Conservation (phyloP, 2,888 invertebrate genomes). For the Nomada fucata region DNA sequence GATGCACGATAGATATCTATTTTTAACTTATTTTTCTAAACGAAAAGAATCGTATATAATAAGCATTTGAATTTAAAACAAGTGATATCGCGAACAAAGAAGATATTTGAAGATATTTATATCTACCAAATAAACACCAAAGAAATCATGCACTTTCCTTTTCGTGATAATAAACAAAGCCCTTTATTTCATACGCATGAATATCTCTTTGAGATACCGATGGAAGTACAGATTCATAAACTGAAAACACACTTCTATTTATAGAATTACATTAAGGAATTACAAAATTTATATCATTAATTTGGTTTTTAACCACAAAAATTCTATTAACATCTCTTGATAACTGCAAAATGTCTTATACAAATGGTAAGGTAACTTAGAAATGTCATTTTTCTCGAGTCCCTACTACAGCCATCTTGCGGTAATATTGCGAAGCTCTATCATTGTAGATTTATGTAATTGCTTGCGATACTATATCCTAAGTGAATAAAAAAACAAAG, state of each 20-base stretch:
- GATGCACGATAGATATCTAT: not conserved
- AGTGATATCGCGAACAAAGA: conserved; percentile 44
- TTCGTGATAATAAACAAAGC: conserved; percentile 56
- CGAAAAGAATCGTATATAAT: not conserved
- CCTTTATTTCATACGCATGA: conserved; percentile 9
- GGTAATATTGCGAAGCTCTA: not conserved
- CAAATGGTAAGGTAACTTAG: not conserved
- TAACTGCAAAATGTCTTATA: too few species aligned
- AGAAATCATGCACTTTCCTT: conserved; percentile 24
- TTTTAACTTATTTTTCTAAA: not conserved
- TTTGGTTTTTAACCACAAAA: too few species aligned
- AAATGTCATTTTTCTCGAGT: not conserved
- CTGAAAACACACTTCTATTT: not conserved
- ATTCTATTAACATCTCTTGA: too few species aligned
- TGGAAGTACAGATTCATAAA: not conserved
- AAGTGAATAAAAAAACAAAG: conserved; percentile 5
- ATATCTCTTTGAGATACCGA: not conserved
- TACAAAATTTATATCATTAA: too few species aligned
- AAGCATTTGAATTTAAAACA: conserved; percentile 27
- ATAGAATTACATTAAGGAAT: not conserved
- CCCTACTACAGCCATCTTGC: conserved; percentile 26
- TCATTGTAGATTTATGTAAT: conserved; percentile 1
- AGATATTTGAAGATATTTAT: conserved; percentile 60
- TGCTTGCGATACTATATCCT: not conserved
- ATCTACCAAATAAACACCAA: conserved; percentile 51